These are phyloP conservation scores for Lepisosteus oculatus DNA, from an alignment of 2,113 vertebrate species.

Conservation along the genomic window DNA sequence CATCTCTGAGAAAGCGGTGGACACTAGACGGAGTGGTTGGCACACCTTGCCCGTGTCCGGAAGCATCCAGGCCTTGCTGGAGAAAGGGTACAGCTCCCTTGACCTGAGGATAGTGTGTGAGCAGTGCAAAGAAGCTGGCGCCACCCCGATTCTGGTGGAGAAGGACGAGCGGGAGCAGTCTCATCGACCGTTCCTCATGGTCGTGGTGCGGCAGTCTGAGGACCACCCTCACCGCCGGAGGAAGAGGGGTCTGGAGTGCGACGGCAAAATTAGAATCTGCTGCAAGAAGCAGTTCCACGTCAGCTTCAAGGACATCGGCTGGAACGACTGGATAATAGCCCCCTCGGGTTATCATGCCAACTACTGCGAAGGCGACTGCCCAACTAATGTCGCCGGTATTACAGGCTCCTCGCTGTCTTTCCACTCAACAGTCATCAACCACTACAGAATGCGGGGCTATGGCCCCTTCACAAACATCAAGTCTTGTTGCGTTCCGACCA, in stretches of 20 bases:
- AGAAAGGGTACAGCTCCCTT: slow-evolving; percentile 66
- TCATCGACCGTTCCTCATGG: slow-evolving; percentile 92
- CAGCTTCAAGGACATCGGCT: slow-evolving; percentile 96
- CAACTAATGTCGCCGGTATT: slow-evolving; percentile 88
- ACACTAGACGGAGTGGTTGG: slow-evolving; percentile 92
- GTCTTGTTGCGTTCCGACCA: slow-evolving; percentile 93
- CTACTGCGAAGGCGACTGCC: slow-evolving; percentile 97
- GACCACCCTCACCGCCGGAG: slow-evolving; percentile 71
- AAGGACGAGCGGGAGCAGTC: slow-evolving; percentile 84
- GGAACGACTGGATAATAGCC: slow-evolving; percentile 98
- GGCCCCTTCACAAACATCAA: slow-evolving; percentile 91
- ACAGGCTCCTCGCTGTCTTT: slow-evolving; percentile 89
- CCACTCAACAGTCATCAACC: slow-evolving; percentile 95
- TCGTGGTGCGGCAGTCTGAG: slow-evolving; percentile 80
- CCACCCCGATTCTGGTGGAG: slow-evolving; percentile 72
- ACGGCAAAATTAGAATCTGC: slow-evolving; percentile 91
- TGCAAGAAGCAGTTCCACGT: slow-evolving; percentile 96
- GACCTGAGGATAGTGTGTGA: slow-evolving; percentile 81
- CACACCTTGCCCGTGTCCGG: slow-evolving; percentile 85
- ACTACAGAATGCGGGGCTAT: slow-evolving; percentile 92
- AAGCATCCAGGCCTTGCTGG: slow-evolving; percentile 78
- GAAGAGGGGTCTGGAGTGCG: slow-evolving; percentile 91
- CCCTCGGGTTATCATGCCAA: slow-evolving; percentile 93
- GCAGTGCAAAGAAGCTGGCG: slow-evolving; percentile 80
- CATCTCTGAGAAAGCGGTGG: slow-evolving; percentile 84